Evolutionary conservation across 2,113 vertebrate species (phyloP).

Genomic region (Noctilio leporinus): DNA sequence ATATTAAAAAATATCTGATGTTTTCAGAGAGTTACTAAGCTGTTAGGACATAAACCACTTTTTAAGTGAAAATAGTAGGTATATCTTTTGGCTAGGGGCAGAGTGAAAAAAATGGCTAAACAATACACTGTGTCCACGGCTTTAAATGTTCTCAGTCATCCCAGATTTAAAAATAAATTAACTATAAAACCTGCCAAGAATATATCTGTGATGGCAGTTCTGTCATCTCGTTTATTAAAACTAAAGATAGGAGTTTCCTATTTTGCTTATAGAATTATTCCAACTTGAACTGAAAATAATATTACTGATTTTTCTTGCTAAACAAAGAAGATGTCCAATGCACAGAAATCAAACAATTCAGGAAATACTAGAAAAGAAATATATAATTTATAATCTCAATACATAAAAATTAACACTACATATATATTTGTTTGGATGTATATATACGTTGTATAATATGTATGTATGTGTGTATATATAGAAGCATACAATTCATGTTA

Average conservation of each 20-base stretch:
- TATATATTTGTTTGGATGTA: neutral
- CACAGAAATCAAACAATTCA: neutral
- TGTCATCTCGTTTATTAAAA: neutral
- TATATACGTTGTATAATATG: neutral
- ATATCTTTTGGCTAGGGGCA: neutral
- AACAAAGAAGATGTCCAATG: neutral
- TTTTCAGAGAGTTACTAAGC: neutral
- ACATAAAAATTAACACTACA: neutral
- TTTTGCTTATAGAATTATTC: neutral
- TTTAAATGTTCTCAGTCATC: neutral
- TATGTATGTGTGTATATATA: neutral
- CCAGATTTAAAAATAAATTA: neutral
- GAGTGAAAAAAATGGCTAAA: neutral
- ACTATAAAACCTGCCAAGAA: neutral
- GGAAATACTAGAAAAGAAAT: neutral
- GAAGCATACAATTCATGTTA: neutral
- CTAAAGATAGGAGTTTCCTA: neutral
- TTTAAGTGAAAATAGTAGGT: neutral
- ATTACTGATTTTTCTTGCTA: neutral
- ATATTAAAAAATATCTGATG: neutral
- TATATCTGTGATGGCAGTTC: neutral
- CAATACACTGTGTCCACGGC: neutral
- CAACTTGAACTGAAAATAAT: constrained; percentile 4
- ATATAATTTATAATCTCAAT: neutral
- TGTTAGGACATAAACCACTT: neutral